Evolutionary conservation across 1,140 invertebrate genomes (phyloP), one percentile per base, ranked within the genome.

Genomic region (Heliconius himera): DNA sequence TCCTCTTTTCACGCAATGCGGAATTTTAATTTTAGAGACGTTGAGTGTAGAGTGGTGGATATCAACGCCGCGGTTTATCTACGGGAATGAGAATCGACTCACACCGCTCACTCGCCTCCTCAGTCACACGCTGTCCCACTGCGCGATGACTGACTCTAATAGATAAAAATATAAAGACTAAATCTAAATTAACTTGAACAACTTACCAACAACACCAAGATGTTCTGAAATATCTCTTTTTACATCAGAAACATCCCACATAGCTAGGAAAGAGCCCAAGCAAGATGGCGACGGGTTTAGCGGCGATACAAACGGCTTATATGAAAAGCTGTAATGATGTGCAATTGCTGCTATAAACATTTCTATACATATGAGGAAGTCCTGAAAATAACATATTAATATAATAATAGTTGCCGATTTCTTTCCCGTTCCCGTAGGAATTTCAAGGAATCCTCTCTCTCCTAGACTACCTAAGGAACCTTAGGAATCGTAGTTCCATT

Each of bases 331-430:
- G 93, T 98, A 99, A 89, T 99, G 98, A 95, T 99, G 99, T 4
- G 98, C 98, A 18, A 99, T 96, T 1, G 98, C 98, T 13, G 99
- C 99, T 82, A 99, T 90, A 90, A 99, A 99, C 99, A 99, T 99
- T 95, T 99, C 99, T 87, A 99, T 98, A 88, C 99, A 99, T 79
- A 99, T 99, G 72, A 99, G 95, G 93, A 99, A 99, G 95, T 99
- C 98, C 97, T 99, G 94, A 72, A 95, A 94, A 81, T 77, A 87
- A 88, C 81, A 72, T 38, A 20, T 11, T 6, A 9, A 70, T 41
- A n/a, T 38, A 72, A 33, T 2, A 38, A 72, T 18, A 51, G 49
- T 20, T 20, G 41, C 41, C 11, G 16, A 51, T 20, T 51, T 51
- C 1, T 36, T 16, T 51, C 5, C 20, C 18, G 5, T 20, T 20